phyloP scores from a whole-genome alignment of 2,888 invertebrate species.

The Yponomeuta evonymella region DNA sequence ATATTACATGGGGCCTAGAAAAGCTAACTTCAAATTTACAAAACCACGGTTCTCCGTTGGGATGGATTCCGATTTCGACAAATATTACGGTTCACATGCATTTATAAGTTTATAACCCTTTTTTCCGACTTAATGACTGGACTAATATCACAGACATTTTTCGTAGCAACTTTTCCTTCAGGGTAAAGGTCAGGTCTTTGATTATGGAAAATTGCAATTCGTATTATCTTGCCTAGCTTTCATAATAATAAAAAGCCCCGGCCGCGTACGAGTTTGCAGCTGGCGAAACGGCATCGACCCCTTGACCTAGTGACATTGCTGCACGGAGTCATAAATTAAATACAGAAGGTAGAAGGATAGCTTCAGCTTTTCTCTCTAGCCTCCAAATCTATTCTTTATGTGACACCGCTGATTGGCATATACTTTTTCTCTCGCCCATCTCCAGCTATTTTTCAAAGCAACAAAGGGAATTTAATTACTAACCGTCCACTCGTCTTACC shows the following conservation, averaged over 20 bases:
- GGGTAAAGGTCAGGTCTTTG: not conserved
- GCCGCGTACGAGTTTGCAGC: not conserved
- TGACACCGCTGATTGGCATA: not conserved
- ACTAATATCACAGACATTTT: not conserved
- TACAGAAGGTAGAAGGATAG: not conserved
- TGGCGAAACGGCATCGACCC: conserved; percentile 44
- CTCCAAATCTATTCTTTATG: not conserved
- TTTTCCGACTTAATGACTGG: too few species aligned
- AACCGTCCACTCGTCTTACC: too few species aligned
- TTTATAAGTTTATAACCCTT: too few species aligned
- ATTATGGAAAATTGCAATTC: not conserved
- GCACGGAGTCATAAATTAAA: conserved; percentile 34
- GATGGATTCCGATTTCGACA: too few species aligned
- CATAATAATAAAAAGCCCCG: not conserved
- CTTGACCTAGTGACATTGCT: conserved; percentile 57
- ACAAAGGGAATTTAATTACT: too few species aligned
- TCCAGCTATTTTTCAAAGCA: too few species aligned
- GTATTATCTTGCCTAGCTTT: not conserved
- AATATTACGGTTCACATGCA: too few species aligned
- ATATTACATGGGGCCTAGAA: too few species aligned
- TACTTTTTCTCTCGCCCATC: too few species aligned
- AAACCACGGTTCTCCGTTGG: too few species aligned
- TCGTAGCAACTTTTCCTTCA: not conserved
- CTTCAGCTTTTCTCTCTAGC: not conserved
- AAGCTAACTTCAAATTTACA: too few species aligned